Base-by-base conservation (phyloP, 1,140 invertebrate genomes). In the Drosophila malerkotliana region DNA sequence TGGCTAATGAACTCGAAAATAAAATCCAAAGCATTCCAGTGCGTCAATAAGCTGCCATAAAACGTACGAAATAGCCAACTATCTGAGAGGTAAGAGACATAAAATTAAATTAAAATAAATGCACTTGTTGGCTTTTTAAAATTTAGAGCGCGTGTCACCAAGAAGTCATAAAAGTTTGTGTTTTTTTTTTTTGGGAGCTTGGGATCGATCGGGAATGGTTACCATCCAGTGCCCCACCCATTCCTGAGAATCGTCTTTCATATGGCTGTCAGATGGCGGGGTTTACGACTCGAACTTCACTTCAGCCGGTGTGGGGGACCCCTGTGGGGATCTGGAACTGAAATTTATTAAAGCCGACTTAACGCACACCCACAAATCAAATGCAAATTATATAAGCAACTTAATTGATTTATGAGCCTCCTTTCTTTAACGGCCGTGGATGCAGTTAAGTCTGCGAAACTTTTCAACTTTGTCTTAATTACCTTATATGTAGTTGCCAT, bases 391-490 rank as follows among this genome's bases (percentile, higher is more conserved):
- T 87, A 21, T 21, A 1, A 1, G 79, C 75, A 72, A 66, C 83
- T 54, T 87, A 87, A 87, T 87, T 87, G 83, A 87, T 87, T 87
- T 87, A 87, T 88, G 72, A 69, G 62, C 32, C 66, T 28, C 51
- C 39, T 81, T 62, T 77, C 59, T 69, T 87, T 77, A 71, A 71
- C 87, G 79, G 52, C 63, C 12, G 14, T 41, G n/a, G 8, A 14
- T 15, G 39, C 39, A 45, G 5, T 45, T 15, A 39, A 56, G 78
- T 81, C 78, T 81, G 78, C 67, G 48, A 78, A 87, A 87, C 69
- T 87, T 87, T 87, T 51, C 62, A 75, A 56, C 82, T 87, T 82
- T 76, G 62, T 88, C 78, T 88, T 88, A 87, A 87, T 87, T 85
- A 85, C 77, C 63, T 55, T 39, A 15, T 18, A n/a, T n/a, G n/a